Base-by-base conservation (phyloP, 2,797 vertebrate genomes). In the Pteropus rufus region DNA sequence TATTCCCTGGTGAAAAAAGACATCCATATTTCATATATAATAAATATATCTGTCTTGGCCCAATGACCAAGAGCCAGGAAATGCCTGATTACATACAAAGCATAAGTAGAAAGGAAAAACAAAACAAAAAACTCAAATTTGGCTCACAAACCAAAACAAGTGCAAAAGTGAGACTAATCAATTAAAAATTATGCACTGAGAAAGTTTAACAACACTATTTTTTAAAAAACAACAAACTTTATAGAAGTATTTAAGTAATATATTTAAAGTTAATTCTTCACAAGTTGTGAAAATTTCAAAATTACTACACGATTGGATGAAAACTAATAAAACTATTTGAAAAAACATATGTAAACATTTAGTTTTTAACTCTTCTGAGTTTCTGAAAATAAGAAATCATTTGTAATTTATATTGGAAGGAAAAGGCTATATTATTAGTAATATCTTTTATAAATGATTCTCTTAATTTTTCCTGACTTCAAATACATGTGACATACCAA, bases 131-230 rank as follows among this genome's bases (percentile, higher is more conserved):
- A 3, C 10, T 93, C 62, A 52, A 5, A 26, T 64, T 44, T 86
- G 23, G 60, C 31, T 73, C 41, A 92, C 7, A 91, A 58, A 91
- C 29, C 91, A 97, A 97, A 81, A 86, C 10, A 89, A 73, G 16
- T 26, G 3, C 12, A 83, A 73, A 44, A 89, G 41, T 69, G 73
- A 2, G 60, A 58, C 75, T 26, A 93, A n/a, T 31, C 82, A 83
- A 56, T 58, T 76, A 77, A 97, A 97, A 97, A 91, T 2, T 93
- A 81, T 95, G 49, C 49, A 94, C 72, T 36, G 92, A 95, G 69
- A 82, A 67, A 64, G 54, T 91, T 83, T 92, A 96, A 96, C 44
- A 94, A 95, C 44, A 36, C 39, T 64, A 10, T 24, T 29, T 49
- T 83, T 16, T 79, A 96, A 96, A 95, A 75, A 56, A 36, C 41